Conservation (phyloP, 2,888 invertebrate species). For the Agriotes lineatus region DNA sequence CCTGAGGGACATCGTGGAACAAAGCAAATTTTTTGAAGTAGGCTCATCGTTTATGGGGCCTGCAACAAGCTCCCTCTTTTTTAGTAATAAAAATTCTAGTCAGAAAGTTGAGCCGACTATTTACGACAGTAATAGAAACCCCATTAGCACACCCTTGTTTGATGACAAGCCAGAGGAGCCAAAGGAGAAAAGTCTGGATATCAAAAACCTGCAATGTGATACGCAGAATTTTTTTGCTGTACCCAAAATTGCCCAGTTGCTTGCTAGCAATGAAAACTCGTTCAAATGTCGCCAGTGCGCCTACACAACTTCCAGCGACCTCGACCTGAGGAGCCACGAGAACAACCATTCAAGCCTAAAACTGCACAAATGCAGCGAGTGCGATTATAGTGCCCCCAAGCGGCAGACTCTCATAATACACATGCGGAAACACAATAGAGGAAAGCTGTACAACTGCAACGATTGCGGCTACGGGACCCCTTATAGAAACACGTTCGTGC, state of each 20-base stretch:
- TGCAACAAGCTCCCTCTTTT: not conserved
- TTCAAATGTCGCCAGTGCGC: conserved; percentile 8
- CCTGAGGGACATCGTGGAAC: conserved; percentile 27
- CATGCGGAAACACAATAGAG: conserved; percentile 24
- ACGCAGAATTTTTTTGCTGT: conserved; percentile 28
- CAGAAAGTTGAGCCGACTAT: not conserved
- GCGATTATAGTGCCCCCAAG: conserved; percentile 29
- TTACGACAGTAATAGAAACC: conserved; percentile 8
- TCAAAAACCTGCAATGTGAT: conserved; percentile 36
- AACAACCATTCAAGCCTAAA: conserved; percentile 10
- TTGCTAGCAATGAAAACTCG: conserved; percentile 5
- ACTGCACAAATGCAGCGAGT: conserved; percentile 28
- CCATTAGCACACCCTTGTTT: not conserved
- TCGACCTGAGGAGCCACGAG: conserved; percentile 25
- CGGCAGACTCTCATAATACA: conserved; percentile 30
- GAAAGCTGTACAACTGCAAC: conserved; percentile 5
- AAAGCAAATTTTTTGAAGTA: not conserved
- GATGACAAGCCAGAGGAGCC: not conserved
- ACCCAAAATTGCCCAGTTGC: conserved; percentile 29
- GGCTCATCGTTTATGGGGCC: not conserved
- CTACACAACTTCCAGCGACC: conserved; percentile 13
- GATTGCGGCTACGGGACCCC: conserved; percentile 9
- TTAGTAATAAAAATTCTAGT: conserved; percentile 4
- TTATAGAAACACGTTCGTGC: not conserved
- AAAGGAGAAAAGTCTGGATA: conserved; percentile 23